phyloP scores from a whole-genome alignment of 2,888 invertebrate species.

The Lasius fuliginosus region DNA sequence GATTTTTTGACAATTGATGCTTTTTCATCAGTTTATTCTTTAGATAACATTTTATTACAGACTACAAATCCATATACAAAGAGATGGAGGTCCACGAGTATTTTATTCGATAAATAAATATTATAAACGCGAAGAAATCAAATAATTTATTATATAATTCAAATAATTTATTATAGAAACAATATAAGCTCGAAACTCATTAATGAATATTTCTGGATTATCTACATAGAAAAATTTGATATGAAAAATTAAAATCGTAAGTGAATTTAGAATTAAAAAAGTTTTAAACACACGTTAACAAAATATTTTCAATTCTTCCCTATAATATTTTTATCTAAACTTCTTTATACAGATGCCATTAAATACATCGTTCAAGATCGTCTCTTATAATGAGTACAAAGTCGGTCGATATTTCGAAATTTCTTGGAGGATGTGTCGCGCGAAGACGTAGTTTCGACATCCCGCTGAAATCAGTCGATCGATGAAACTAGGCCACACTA shows the following conservation, averaged over 20 bases:
- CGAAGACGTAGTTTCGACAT: background rate
- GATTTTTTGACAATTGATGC: background rate
- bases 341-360: background rate
- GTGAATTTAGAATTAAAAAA: constrained; percentile 1
- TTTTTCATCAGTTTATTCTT: constrained; percentile 1
- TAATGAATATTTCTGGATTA: background rate
- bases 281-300: background rate
- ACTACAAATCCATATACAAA: background rate
- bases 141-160: constrained; percentile 12
- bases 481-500: constrained; percentile 26
- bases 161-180: background rate
- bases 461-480: constrained; percentile 15
- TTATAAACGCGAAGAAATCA: background rate
- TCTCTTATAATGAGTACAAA: background rate
- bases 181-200: background rate
- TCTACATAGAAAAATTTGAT: background rate
- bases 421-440: background rate
- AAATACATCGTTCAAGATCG: background rate
- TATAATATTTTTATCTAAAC: background rate
- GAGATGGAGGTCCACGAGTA: background rate
- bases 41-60: background rate
- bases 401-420: background rate
- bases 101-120: constrained; percentile 7
- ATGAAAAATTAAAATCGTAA: background rate
- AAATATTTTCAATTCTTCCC: background rate